These are phyloP conservation scores for Platanista minor DNA, from an alignment of 2,113 vertebrate species.

Conservation along the genomic window DNA sequence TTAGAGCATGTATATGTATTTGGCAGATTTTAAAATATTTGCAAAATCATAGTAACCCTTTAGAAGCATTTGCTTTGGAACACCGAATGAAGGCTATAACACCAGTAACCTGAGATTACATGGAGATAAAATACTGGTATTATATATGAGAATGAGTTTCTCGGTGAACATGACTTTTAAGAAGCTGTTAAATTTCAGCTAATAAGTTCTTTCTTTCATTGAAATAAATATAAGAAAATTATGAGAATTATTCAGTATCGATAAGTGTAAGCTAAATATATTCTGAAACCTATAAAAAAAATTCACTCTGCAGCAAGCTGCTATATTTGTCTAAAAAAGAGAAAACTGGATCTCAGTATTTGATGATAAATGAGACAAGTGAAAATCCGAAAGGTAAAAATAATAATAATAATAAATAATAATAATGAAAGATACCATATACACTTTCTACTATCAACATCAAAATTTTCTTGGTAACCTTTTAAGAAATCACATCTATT, in stretches of 20 bases:
- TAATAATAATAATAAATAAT: not conserved
- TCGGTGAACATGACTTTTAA: not conserved
- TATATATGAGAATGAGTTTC: not conserved
- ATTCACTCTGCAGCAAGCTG: not conserved
- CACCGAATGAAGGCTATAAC: not conserved
- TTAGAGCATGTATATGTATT: not conserved
- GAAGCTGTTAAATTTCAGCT: not conserved
- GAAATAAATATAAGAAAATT: not conserved
- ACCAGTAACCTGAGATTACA: not conserved
- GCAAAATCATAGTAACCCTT: conserved; percentile 33
- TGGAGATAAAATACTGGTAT: not conserved
- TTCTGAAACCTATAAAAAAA: not conserved
- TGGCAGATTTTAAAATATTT: conserved; percentile 38
- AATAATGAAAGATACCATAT: not conserved
- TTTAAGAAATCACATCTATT: not conserved
- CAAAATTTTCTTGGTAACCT: not conserved
- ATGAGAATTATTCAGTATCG: not conserved
- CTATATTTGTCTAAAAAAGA: not conserved
- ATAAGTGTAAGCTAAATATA: not conserved
- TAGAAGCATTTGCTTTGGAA: not conserved
- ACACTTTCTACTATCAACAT: not conserved
- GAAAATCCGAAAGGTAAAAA: not conserved
- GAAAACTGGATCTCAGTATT: not conserved
- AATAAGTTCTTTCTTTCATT: not conserved
- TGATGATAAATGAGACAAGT: not conserved